phyloP scores from a whole-genome alignment of 2,113 vertebrate species.

The Microtus ochrogaster region DNA sequence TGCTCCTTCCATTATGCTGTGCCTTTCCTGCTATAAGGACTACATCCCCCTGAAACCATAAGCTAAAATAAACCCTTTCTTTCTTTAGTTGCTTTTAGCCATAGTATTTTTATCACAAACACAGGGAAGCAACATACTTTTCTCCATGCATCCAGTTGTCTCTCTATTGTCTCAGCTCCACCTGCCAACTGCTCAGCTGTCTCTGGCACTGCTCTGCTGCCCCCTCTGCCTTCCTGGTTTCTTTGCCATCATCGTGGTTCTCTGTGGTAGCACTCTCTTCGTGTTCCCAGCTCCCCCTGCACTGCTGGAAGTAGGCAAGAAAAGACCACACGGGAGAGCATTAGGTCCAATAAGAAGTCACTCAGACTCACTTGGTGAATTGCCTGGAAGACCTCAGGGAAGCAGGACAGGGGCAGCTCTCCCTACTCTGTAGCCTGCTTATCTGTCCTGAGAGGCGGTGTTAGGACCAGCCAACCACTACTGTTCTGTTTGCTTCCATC shows the following conservation, averaged over 20 bases:
- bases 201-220: no score
- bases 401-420: background rate
- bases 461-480: no score
- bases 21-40: background rate
- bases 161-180: background rate
- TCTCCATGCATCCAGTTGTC: background rate
- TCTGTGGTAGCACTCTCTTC: background rate
- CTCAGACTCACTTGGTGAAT: background rate
- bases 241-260: background rate
- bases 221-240: background rate
- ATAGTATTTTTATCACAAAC: background rate
- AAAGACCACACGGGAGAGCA: background rate
- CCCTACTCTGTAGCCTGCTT: background rate
- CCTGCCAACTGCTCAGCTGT: no score
- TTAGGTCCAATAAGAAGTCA: no score
- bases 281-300: background rate
- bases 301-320: background rate
- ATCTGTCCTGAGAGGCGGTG: background rate
- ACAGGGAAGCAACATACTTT: background rate
- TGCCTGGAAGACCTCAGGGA: no score
- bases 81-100: background rate
- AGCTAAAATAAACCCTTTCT: background rate
- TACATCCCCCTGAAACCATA: background rate
- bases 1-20: background rate
- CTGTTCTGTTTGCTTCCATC: background rate